Base-by-base conservation (phyloP, 1,140 invertebrate species). In the Thaumetopoea pityocampa region DNA sequence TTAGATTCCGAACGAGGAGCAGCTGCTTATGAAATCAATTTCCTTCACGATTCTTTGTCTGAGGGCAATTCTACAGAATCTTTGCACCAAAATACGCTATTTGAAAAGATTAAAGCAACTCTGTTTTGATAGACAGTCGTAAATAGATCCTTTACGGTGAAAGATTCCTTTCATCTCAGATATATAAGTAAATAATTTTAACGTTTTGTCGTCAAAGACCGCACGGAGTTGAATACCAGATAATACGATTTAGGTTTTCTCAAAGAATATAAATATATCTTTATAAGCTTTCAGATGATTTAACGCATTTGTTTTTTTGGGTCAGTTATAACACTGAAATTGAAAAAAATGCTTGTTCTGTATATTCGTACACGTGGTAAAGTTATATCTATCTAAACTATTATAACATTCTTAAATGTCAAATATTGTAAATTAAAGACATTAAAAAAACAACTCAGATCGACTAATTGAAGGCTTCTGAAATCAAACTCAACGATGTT, bases 141-240 rank as follows among this genome's bases (percentile, higher is more conserved):
- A 58, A 63, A 59, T 59, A 59, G 60, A 59, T 50, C 49, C 45
- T 63, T 55, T 48, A 24, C 19, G 43, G 48, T 55, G 47, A 43
- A 51, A 52, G 51, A 51, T 53, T 63, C 51, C 51, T 55, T 52
- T 50, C 46, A 49, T 42, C 28, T 40, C 27, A 44, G 49, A 51
- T 47, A 41, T 54, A 38, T 52, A 47, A 58, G 54, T 54, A 51
- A 55, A 58, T 58, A 65, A 61, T 48, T 49, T 42, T 36, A 56
- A 52, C 42, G 46, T 40, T 61, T 52, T 56, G 49, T 38, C 55
- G 37, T 57, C 55, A 57, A 57, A 49, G 42, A 29, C 50, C 37
- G 23, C 48, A 43, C 30, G 12, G 41, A 55, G 44, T 46, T 55
- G 44, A 51, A 51, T 44, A 51, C 45, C 34, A 50, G 46, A 49